A percentile compares a stretch with the other conserved stretches of the same genome.
These are phyloP conservation scores for Anguilla japonica DNA, from an alignment of 2,113 vertebrate genomes.

Conservation along the genomic window DNA sequence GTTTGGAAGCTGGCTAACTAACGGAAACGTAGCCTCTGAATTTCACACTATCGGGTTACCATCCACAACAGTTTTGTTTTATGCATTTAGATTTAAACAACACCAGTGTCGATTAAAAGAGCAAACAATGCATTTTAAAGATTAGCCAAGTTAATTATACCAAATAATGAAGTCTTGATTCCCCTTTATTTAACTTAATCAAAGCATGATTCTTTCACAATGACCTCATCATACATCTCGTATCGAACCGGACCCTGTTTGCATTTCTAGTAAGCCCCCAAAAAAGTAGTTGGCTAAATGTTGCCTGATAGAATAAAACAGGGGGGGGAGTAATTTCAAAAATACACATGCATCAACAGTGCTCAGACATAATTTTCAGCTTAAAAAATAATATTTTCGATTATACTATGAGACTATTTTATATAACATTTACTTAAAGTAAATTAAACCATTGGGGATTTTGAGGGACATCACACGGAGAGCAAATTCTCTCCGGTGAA, in stretches of 20 bases:
- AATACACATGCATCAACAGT: neutral
- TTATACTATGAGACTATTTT: neutral
- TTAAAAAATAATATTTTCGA: neutral
- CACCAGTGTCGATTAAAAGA: neutral
- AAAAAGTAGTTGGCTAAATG: neutral
- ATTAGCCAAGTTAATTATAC: neutral
- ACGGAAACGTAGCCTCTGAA: neutral
- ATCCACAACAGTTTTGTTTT: neutral
- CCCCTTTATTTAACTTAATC: too few species aligned
- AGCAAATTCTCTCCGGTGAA: slow-evolving; percentile 19
- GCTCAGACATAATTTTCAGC: neutral
- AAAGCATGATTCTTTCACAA: neutral
- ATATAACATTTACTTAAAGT: neutral
- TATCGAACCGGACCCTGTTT: slow-evolving; percentile 22
- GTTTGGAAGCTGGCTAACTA: neutral
- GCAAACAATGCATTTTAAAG: neutral
- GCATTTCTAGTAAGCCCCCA: neutral
- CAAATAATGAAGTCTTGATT: too few species aligned
- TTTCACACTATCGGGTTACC: neutral
- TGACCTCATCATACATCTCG: slow-evolving; percentile 25
- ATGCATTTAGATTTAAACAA: neutral
- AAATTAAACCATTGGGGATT: neutral
- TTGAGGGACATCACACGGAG: neutral
- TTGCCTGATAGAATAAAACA: slow-evolving; percentile 24
- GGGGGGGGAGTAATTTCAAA: neutral